phyloP scores from a whole-genome alignment of 2,797 vertebrate genomes.

The Anableps anableps region DNA sequence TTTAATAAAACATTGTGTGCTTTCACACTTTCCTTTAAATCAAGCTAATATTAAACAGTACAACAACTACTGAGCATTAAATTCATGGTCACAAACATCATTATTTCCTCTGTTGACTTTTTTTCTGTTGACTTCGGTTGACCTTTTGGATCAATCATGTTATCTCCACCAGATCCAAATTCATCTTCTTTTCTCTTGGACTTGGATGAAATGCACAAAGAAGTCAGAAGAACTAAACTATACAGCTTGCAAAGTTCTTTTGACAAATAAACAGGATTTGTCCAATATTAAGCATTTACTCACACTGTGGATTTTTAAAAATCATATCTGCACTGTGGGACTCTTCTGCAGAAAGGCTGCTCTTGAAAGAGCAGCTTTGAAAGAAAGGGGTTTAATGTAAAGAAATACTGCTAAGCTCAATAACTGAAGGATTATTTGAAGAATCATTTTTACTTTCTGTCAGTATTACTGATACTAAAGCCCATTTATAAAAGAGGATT shows the following conservation, averaged over 20 bases:
- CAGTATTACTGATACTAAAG: neutral
- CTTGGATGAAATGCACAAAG: neutral
- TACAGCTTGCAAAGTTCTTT: neutral
- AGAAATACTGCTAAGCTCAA: neutral
- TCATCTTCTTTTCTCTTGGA: too few relatives aligned
- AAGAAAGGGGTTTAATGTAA: neutral
- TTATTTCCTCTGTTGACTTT: neutral
- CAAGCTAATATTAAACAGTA: neutral
- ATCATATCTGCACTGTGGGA: neutral
- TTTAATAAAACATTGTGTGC: neutral
- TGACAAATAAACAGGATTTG: neutral
- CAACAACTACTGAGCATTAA: neutral
- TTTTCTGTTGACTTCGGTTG: too few relatives aligned
- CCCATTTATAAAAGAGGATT: neutral
- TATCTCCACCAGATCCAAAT: neutral
- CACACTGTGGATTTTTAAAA: neutral
- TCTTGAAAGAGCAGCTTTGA: too few relatives aligned
- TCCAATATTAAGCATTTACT: neutral
- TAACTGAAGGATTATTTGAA: neutral
- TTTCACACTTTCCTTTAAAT: neutral
- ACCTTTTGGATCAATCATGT: neutral
- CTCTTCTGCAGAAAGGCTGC: neutral
- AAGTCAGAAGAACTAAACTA: neutral
- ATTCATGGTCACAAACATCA: neutral
- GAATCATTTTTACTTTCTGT: neutral